phyloP scores from a whole-genome alignment of 2,888 invertebrate genomes.

The Hyposoter didymator region DNA sequence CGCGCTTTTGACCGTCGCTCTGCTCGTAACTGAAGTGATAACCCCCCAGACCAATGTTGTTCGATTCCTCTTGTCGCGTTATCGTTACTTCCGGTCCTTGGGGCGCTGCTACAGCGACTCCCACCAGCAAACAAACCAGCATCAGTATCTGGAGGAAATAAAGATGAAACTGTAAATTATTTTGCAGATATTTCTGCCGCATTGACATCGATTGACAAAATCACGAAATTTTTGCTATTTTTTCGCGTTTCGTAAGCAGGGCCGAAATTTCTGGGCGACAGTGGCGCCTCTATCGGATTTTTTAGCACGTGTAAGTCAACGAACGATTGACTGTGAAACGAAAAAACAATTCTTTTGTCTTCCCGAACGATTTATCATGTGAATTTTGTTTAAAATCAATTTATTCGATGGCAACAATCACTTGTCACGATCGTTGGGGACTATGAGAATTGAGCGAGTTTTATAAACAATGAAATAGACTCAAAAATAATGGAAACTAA shows the following conservation, averaged over 20 bases:
- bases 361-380: not conserved
- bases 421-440: constrained; percentile 1
- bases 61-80: constrained; percentile 80
- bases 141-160: constrained; percentile 62
- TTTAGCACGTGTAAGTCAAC: too few species aligned
- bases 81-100: constrained; percentile 80
- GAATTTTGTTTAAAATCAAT: not conserved
- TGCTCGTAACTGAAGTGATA: constrained; percentile 83
- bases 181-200: too few species aligned
- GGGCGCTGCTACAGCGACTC: constrained; percentile 77
- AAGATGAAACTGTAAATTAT: not conserved
- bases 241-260: too few species aligned
- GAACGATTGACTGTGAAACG: too few species aligned
- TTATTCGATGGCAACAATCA: not conserved
- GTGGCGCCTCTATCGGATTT: too few species aligned
- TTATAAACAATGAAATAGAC: not conserved
- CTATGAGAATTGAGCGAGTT: not conserved
- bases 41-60: constrained; percentile 82
- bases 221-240: too few species aligned
- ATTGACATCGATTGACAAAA: too few species aligned
- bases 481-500: not conserved
- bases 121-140: constrained; percentile 68
- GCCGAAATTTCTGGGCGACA: too few species aligned
- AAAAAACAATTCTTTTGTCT: too few species aligned
- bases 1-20: constrained; percentile 82